Base-by-base conservation (phyloP, 1,140 invertebrate species). In the Trypoxylus dichotomus region DNA sequence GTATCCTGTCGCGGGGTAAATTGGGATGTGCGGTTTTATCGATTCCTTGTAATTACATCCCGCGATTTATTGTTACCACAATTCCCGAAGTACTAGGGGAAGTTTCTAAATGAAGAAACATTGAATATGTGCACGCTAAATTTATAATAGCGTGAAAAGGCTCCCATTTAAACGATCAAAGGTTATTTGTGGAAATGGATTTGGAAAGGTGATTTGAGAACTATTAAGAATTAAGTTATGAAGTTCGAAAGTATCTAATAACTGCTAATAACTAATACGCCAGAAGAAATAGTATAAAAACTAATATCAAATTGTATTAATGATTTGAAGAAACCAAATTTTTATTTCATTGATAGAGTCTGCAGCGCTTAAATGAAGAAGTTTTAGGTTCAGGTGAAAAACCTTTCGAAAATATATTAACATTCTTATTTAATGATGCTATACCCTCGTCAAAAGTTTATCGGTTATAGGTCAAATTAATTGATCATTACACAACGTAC, bases 51-150 rank as follows among this genome's bases (percentile, higher is more conserved):
- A 54, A 54, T 54, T 54, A 54, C 47, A 54, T 19, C 15, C 5
- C 19, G 47, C 47, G 47, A 54, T 54, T 54, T 54, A 54, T 54
- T 19, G 47, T 54, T 54, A 19, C 47, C 47, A 54, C 47, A 54
- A 54, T 54, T 54, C 47, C 47, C 47, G 47, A 54, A 54, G 47
- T 54, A 54, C 47, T 54, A 54, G 47, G 47, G 47, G 47, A 19
- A 54, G 47, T 19, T 54, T 5, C 15, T 54, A 19, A 54, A 54
- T 19, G 47, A 54, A 54, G 47, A 54, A 6, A 54, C 10, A 54
- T 54, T 54, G 47, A 54, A 54, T 37, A 37, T 54, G 47, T 19
- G 19, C 47, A 54, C 19, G 19, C 6, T 54, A 19, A 54, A 54
- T 19, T 54, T 21, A 19, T 2, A 19, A 19, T 2, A 19, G 19